Conservation (phyloP, 2,888 invertebrate genomes). For the Tromatobia lineatoria region DNA sequence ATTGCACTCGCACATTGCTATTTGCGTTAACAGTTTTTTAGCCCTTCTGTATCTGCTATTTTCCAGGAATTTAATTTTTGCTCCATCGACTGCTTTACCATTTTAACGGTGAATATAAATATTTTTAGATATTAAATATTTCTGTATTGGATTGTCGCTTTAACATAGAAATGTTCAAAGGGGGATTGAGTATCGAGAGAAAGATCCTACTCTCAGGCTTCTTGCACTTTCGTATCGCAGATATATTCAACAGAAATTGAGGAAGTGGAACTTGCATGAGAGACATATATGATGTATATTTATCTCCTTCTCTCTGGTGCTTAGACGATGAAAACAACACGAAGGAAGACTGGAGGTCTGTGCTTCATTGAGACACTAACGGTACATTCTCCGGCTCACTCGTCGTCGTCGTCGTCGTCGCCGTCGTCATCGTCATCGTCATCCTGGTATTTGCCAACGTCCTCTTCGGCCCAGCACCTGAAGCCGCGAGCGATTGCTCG, state of each 20-base stretch:
- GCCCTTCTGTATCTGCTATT: slow-evolving; percentile 8
- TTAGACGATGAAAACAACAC: neutral
- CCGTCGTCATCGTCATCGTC: neutral
- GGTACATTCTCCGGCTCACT: slow-evolving; percentile 64
- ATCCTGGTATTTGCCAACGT: slow-evolving; percentile 61
- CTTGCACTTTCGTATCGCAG: slow-evolving; percentile 4
- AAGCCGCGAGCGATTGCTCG: slow-evolving; percentile 38
- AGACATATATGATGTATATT: slow-evolving; percentile 24
- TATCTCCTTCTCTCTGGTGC: neutral
- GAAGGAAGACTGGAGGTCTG: slow-evolving; percentile 27
- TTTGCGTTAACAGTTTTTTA: slow-evolving; percentile 23
- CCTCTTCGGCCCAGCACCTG: slow-evolving; percentile 71
- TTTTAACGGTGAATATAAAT: slow-evolving; percentile 30
- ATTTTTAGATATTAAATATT: slow-evolving; percentile 9
- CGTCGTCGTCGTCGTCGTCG: slow-evolving; percentile 24
- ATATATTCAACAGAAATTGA: slow-evolving; percentile 19
- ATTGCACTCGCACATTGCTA: slow-evolving; percentile 2
- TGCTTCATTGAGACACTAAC: slow-evolving; percentile 72
- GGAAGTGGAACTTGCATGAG: slow-evolving; percentile 39
- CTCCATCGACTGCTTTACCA: neutral
- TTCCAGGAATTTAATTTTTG: slow-evolving; percentile 6
- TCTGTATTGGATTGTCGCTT: neutral
- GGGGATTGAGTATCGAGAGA: neutral
- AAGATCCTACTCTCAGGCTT: slow-evolving; percentile 10
- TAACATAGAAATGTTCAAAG: neutral